Base-by-base conservation (phyloP, 2,797 vertebrate species). In the Scomberomorus guttatus region DNA sequence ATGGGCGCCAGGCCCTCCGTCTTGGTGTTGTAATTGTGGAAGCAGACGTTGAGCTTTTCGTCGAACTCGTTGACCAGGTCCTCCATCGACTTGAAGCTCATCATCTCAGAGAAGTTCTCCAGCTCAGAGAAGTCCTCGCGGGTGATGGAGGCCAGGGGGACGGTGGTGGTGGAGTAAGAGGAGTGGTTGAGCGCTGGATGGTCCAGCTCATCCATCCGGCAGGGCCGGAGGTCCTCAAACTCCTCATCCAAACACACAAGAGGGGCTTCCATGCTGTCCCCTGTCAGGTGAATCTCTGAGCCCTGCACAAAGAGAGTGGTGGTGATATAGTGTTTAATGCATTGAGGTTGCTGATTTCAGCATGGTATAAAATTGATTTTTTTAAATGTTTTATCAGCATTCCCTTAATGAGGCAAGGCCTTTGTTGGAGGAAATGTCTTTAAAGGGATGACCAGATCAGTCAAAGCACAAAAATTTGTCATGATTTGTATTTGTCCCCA, bases 31-130 rank as follows among this genome's bases (percentile, higher is more conserved):
- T 98, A 98, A 92, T 98, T 98, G 89, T 97, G 97, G 92, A 98
- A 98, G 88, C 97, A 98, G 82, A 98, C 97, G 2, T 97, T 97
- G 80, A 98, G 96, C 94, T 98, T 98, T 93, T 98, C 97, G 1
- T 98, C 97, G 71, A 98, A 98, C 81, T 98, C 97, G 13, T 98
- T 98, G 82, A 98, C 97, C 57, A 98, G 95, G 85, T 98, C 97
- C 89, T 98, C 97, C 97, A 98, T 98, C 56, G 97, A 98, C 93
- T 98, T 98, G 94, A 98, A 98, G 92, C 97, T 98, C 95, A 98
- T 97, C 93, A 98, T 98, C 93, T 98, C 97, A 0, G 97, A 98
- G 95, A 98, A 98, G 95, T 98, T 98, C 93, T 98, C 97, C 78
- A 98, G 94, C 95, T 98, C 97, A 0, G 96, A 97, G 92, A 98